Conservation (phyloP, 1,140 invertebrate species). For the Aphaenogaster floridana region DNA sequence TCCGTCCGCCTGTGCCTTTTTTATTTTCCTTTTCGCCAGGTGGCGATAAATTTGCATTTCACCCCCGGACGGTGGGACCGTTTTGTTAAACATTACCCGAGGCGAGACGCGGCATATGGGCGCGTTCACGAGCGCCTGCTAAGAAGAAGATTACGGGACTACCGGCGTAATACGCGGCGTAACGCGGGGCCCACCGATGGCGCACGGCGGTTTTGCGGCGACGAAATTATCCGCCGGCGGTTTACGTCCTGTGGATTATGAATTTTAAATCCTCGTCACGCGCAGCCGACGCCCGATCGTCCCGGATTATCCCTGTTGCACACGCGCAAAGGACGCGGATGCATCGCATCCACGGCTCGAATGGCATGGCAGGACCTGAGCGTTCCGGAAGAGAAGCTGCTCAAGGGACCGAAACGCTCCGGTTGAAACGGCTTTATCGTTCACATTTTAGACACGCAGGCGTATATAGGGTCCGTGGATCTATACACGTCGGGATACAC, state of each 20-base stretch:
- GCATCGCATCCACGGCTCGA: background rate
- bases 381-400: slow-evolving; percentile 56
- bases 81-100: slow-evolving; percentile 80
- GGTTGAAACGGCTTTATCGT: slow-evolving; percentile 37
- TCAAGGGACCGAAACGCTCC: slow-evolving; percentile 53
- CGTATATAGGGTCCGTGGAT: background rate
- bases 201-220: slow-evolving; percentile 31
- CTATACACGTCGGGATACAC: background rate
- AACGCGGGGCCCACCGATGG: slow-evolving; percentile 14
- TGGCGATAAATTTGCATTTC: slow-evolving; percentile 81
- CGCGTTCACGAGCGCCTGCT: slow-evolving; percentile 61
- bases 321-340: background rate
- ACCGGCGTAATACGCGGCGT: slow-evolving; percentile 38
- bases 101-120: slow-evolving; percentile 68
- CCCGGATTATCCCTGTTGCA: slow-evolving; percentile 25
- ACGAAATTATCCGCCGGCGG: slow-evolving; percentile 54
- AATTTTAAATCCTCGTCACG: slow-evolving; percentile 56
- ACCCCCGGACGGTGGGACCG: slow-evolving; percentile 66
- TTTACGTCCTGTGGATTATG: slow-evolving; percentile 46
- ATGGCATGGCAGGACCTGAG: slow-evolving; percentile 1
- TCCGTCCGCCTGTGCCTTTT: slow-evolving; percentile 16
- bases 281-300: slow-evolving; percentile 22
- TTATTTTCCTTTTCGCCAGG: slow-evolving; percentile 64
- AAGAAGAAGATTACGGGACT: slow-evolving; percentile 65
- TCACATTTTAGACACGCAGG: slow-evolving; percentile 11